A percentile compares a stretch with the other conserved stretches of the same genome.
Conservation (phyloP, 2,888 invertebrate species). For the Leptopilina syphax region DNA sequence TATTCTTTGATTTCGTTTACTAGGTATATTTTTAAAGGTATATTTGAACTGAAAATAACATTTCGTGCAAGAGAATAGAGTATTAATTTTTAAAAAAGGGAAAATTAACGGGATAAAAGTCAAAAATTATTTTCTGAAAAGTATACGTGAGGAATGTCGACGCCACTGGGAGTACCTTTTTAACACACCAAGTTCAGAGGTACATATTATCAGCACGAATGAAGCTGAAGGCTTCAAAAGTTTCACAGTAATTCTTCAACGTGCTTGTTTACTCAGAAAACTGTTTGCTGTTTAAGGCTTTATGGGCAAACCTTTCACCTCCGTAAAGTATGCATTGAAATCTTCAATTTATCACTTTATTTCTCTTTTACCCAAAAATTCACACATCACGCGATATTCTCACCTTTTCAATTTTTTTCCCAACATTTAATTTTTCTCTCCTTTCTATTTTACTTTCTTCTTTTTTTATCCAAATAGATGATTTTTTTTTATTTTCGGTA, state of each 20-base stretch:
- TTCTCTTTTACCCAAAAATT: not conserved
- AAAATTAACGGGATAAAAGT: not conserved
- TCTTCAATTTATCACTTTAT: constrained; percentile 29
- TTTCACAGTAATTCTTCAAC: constrained; percentile 36
- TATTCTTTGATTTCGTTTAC: too few relatives aligned
- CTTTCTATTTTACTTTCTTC: too few relatives aligned
- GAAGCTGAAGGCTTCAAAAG: constrained; percentile 34
- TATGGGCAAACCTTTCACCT: constrained; percentile 36
- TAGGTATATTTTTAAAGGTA: too few relatives aligned
- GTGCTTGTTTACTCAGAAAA: constrained; percentile 35
- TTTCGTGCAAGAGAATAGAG: not conserved
- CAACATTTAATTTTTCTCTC: too few relatives aligned
- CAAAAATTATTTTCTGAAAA: not conserved
- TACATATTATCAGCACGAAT: constrained; percentile 40
- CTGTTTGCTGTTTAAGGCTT: constrained; percentile 36
- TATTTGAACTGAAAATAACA: too few relatives aligned
- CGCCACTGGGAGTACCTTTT: constrained; percentile 37
- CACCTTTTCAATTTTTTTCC: not conserved
- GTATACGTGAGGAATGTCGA: constrained; percentile 1
- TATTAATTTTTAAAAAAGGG: not conserved
- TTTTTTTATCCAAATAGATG: too few relatives aligned
- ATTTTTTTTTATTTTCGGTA: too few relatives aligned
- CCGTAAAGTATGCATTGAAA: constrained; percentile 20
- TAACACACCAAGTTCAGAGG: constrained; percentile 21
- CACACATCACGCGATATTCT: not conserved